A percentile compares a stretch with the other conserved stretches of the same genome.
Evolutionary conservation across 2,888 invertebrate genomes (phyloP).

Genomic region (Callyntrura guangdongensis): DNA sequence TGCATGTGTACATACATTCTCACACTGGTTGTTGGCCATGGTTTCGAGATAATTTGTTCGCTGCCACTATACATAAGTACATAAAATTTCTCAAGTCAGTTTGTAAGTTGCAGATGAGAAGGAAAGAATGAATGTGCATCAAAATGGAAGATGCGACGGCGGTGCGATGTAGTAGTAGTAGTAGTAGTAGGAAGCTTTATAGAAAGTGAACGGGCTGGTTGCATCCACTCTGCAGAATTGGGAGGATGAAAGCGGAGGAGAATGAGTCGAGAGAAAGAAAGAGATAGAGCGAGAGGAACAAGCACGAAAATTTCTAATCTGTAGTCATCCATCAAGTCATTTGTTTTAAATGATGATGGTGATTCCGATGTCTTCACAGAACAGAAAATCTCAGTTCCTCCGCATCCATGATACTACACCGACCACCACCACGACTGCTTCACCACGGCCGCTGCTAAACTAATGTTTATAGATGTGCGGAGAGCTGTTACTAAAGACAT

Average conservation of each 20-base stretch:
- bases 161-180: neutral
- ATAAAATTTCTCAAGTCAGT: constrained; percentile 68
- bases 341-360: constrained; percentile 81
- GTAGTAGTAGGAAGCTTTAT: constrained; percentile 60
- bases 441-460: constrained; percentile 29
- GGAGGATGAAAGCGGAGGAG: constrained; percentile 73
- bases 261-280: constrained; percentile 54
- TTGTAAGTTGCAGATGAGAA: constrained; percentile 61
- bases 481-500: constrained; percentile 65
- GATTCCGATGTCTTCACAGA: constrained; percentile 79
- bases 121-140: constrained; percentile 12
- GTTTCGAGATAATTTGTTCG: constrained; percentile 73
- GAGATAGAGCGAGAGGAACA: constrained; percentile 74
- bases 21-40: constrained; percentile 37
- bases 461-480: constrained; percentile 74
- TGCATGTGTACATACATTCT: neutral
- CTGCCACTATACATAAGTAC: constrained; percentile 55
- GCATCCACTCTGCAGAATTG: constrained; percentile 48
- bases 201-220: constrained; percentile 62
- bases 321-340: constrained; percentile 81
- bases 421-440: neutral
- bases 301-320: constrained; percentile 80
- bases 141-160: neutral
- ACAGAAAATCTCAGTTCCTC: constrained; percentile 77
- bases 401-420: constrained; percentile 14